Conservation (phyloP, 1,140 invertebrate genomes). For the Drosophila athabasca region DNA sequence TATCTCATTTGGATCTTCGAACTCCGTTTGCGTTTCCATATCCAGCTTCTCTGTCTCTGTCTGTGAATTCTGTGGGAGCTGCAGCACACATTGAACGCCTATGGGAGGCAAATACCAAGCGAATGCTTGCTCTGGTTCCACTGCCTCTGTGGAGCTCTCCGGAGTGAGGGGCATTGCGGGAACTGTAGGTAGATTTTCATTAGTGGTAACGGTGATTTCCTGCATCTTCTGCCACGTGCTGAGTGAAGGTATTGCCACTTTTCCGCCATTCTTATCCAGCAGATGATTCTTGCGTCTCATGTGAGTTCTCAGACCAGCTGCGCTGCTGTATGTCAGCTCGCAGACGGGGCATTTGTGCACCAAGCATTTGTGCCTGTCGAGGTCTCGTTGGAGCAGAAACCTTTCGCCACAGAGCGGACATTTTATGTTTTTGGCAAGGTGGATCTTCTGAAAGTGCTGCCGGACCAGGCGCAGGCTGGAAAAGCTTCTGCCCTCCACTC, state of each 20-base stretch:
- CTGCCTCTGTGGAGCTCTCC: neutral
- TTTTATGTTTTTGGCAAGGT: constrained; percentile 85
- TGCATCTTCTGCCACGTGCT: constrained; percentile 26
- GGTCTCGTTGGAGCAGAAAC: constrained; percentile 85
- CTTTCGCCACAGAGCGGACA: constrained; percentile 85
- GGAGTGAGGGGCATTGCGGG: neutral
- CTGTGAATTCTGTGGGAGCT: constrained; percentile 10
- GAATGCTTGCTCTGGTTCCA: constrained; percentile 17
- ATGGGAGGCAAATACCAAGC: constrained; percentile 30
- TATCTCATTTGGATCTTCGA: constrained; percentile 46
- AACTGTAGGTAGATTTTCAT: neutral
- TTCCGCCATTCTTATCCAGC: constrained; percentile 1
- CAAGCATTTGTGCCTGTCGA: constrained; percentile 85
- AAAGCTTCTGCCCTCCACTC: constrained; percentile 53
- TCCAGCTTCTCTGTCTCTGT: constrained; percentile 49
- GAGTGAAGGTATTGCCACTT: constrained; percentile 42
- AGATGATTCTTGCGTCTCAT: constrained; percentile 64
- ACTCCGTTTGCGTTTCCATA: constrained; percentile 67
- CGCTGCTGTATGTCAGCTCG: constrained; percentile 57
- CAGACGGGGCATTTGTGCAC: constrained; percentile 80
- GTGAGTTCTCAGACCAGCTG: constrained; percentile 57
- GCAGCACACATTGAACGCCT: constrained; percentile 34
- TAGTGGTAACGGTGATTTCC: constrained; percentile 7
- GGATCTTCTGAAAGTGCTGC: constrained; percentile 87
- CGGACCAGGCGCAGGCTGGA: constrained; percentile 76